These are phyloP conservation scores for Entomyzon cyanotis DNA, from an alignment of 2,113 vertebrate species.

Conservation along the genomic window DNA sequence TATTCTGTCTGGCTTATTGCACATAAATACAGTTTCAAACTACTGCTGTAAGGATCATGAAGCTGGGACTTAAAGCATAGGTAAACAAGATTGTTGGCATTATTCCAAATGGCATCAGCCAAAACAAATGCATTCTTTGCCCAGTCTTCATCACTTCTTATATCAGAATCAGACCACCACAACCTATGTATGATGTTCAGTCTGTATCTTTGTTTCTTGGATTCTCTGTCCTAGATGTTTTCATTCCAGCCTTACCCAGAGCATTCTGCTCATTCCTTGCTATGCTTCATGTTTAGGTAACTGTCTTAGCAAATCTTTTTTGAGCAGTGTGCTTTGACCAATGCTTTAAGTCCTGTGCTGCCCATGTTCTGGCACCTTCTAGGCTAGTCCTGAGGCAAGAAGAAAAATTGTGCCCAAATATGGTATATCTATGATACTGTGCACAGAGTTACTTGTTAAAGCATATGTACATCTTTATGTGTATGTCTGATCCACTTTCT, in stretches of 20 bases:
- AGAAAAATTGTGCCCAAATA: not conserved
- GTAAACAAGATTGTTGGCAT: not conserved
- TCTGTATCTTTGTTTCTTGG: conserved; percentile 10
- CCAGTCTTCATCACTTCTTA: not conserved
- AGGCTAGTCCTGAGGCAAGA: not conserved
- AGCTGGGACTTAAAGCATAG: not conserved
- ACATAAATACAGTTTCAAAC: not conserved
- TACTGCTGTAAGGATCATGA: rapidly evolving
- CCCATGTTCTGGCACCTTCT: not conserved
- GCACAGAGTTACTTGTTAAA: not conserved
- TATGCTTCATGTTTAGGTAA: not conserved
- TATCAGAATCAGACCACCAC: not conserved
- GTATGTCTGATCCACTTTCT: not conserved
- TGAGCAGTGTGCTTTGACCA: not conserved
- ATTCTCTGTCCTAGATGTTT: not conserved
- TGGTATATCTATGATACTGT: not conserved
- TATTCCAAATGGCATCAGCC: not conserved
- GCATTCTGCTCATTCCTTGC: not conserved
- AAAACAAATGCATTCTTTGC: not conserved
- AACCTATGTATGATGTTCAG: not conserved
- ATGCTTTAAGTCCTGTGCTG: not conserved
- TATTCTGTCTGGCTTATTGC: not conserved
- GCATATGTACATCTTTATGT: not conserved
- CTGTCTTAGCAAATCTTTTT: not conserved
- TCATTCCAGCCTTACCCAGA: not conserved